Evolutionary conservation across 2,113 vertebrate species (phyloP), one percentile per base, ranked within the genome.

Genomic region (Leptobrachium leishanense): DNA sequence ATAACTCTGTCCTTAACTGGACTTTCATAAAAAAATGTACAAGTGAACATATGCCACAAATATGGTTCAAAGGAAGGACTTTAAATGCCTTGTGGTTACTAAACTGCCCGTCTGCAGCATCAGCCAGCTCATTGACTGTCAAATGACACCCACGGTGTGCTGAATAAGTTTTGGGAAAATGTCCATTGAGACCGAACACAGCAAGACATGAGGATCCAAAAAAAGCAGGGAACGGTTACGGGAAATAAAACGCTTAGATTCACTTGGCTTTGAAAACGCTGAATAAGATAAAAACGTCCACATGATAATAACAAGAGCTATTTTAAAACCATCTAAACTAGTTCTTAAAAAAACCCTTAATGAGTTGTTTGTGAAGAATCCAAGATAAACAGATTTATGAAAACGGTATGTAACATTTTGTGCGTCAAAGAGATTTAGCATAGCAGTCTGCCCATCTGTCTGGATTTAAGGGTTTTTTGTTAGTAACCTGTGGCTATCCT

Each of bases 111-210:
- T 68, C 76, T 71, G 57, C 8, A 5, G 6, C 42, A 2, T 20
- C 9, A 63, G 68, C 68, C 57, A 78, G 44, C 66, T 68, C 55
- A 63, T 70, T 77, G 68, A 62, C 76, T 77, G 54, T 70, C 53
- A 77, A 62, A 70, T 77, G 77, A 66, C 72, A 65, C 44, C 68
- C 43, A 12, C 76, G 65, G 76, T 57, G 53, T 72, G 53, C 43
- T 77, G 67, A 79, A 79, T 72, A 79, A 79, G 44, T n/a, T 39
- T 65, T 72, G 43, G 77, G 77, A 72, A 79, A 72, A 20, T 20
- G 68, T 12, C 10, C 13, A 9, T 42, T 2, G 31, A 68, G 59
- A 54, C 59, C 64, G 15, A 72, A 65, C 40, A 42, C 77, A 54
- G 46, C 77, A 72, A 79, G 75, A 13, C 8, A 63, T 42, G 8